Conservation (phyloP, 2,797 vertebrate genomes). For the Astyanax mexicanus region DNA sequence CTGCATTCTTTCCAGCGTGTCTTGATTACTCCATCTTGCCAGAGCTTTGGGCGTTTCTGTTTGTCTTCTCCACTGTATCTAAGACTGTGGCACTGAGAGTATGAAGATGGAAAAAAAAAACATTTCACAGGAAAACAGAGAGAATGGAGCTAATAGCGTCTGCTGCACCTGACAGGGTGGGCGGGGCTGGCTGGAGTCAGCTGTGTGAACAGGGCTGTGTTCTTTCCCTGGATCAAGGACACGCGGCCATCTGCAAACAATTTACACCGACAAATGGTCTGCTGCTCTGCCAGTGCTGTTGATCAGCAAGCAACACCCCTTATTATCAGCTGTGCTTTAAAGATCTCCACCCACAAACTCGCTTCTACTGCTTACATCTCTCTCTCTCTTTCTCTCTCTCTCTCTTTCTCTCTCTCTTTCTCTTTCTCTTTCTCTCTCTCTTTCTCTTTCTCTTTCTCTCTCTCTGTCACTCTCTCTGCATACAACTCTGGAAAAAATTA, state of each 20-base stretch:
- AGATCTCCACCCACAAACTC: conserved; percentile 14
- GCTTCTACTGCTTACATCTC: neutral
- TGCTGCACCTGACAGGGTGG: conserved; percentile 5
- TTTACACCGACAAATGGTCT: conserved; percentile 42
- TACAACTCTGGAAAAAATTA: too few relatives aligned
- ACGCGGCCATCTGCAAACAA: conserved; percentile 31
- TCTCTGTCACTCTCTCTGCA: too few relatives aligned
- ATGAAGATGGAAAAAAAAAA: conserved; percentile 45
- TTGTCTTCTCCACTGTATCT: conserved; percentile 76
- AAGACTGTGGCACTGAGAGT: conserved; percentile 57
- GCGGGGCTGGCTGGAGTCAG: conserved; percentile 7
- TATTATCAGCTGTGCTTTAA: conserved; percentile 39
- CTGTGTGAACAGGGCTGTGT: conserved; percentile 11
- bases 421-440: neutral
- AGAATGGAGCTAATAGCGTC: conserved; percentile 10
- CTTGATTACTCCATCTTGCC: conserved; percentile 73
- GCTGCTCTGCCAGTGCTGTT: conserved; percentile 33
- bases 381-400: neutral
- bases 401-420: conserved; percentile 6
- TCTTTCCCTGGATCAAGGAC: conserved; percentile 40
- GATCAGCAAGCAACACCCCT: conserved; percentile 40
- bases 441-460: too few relatives aligned
- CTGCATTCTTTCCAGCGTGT: conserved; percentile 74
- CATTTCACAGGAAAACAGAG: conserved; percentile 25
- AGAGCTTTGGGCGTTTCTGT: conserved; percentile 74